Evolutionary conservation across 2,113 vertebrate genomes (phyloP).

Genomic region (Saccopteryx bilineata): DNA sequence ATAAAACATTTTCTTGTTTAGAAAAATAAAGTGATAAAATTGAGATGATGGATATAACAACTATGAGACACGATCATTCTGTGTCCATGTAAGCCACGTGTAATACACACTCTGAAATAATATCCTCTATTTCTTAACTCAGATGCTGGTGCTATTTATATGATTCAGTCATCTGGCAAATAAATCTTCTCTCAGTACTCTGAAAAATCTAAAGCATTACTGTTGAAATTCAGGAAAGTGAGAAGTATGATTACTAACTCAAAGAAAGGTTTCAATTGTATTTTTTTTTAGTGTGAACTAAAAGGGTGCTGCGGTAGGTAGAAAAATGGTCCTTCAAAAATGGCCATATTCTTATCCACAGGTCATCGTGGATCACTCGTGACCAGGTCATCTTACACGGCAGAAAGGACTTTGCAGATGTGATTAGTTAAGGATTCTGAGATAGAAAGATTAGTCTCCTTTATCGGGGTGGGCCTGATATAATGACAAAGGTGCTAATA

Average conservation of each 20-base stretch:
- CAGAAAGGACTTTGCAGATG: background rate
- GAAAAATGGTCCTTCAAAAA: background rate
- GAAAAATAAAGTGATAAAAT: constrained; percentile 65
- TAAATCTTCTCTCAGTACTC: constrained; percentile 2
- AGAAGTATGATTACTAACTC: constrained; percentile 26
- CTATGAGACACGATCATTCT: constrained; percentile 57
- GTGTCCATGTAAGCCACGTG: background rate
- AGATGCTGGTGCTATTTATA: constrained; percentile 42
- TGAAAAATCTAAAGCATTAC: constrained; percentile 57
- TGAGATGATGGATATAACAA: constrained; percentile 52
- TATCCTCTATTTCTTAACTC: constrained; percentile 25
- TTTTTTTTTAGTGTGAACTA: background rate
- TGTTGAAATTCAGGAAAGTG: constrained; percentile 6
- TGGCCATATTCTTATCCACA: background rate
- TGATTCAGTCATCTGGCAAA: constrained; percentile 28
- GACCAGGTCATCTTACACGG: background rate
- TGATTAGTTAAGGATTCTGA: background rate
- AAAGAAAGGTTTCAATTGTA: background rate
- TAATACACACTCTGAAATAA: constrained; percentile 65
- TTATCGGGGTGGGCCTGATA: background rate
- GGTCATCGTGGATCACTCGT: background rate
- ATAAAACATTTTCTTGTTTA: constrained; percentile 67
- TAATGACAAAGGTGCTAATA: background rate
- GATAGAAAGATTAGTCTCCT: background rate
- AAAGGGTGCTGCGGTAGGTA: background rate